These are phyloP conservation scores for Protobothrops flavoviridis DNA, from an alignment of 2,113 vertebrate species.

Conservation along the genomic window DNA sequence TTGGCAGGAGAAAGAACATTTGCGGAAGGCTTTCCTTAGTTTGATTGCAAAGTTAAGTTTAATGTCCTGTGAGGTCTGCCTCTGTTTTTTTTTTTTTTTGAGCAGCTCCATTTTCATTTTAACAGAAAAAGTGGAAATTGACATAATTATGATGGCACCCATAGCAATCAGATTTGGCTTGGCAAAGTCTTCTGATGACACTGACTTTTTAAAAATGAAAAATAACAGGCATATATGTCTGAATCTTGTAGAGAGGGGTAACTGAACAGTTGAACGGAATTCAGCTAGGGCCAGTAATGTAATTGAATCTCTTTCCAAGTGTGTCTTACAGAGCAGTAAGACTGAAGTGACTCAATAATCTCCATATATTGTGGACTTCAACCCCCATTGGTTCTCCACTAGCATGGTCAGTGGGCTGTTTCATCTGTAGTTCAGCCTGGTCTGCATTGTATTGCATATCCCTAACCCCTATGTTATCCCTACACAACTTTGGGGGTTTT, in stretches of 20 bases:
- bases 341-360: background rate
- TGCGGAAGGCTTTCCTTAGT: background rate
- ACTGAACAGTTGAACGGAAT: background rate
- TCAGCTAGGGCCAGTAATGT: background rate
- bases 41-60: background rate
- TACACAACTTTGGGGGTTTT: background rate
- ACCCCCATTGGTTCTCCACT: background rate
- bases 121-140: slow-evolving; percentile 8
- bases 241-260: too few species aligned
- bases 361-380: background rate
- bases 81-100: background rate
- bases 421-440: background rate
- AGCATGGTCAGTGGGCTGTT: background rate
- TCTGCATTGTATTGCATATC: background rate
- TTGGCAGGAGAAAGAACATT: background rate
- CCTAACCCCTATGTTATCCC: background rate
- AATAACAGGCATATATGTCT: background rate
- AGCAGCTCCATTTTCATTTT: background rate
- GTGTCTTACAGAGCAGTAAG: background rate
- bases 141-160: background rate
- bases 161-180: slow-evolving; percentile 8
- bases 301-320: background rate
- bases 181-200: background rate
- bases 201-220: background rate
- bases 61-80: background rate